Evolutionary conservation across 2,888 invertebrate species (phyloP).

Genomic region (Hydroisotoma schaefferi): DNA sequence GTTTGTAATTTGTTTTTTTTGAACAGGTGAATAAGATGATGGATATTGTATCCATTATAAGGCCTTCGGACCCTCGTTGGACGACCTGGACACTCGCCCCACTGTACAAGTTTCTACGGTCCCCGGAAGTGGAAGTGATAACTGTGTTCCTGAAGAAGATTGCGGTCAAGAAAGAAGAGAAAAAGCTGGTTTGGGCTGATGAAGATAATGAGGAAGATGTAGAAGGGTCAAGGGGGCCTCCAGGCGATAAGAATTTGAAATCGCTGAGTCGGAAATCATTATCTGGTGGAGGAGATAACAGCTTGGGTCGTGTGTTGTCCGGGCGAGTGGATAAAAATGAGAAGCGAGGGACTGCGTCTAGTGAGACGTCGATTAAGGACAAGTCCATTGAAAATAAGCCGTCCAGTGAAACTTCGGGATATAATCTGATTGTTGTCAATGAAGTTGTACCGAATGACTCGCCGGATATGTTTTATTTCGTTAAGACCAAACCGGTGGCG

Average conservation of each 20-base stretch:
- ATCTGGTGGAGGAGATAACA: not conserved
- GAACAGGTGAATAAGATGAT: conserved; percentile 35
- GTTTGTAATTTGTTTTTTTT: not conserved
- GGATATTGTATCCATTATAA: conserved; percentile 34
- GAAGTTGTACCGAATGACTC: conserved; percentile 36
- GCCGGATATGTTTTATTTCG: conserved; percentile 39
- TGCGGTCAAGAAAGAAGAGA: conserved; percentile 33
- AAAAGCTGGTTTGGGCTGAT: conserved; percentile 36
- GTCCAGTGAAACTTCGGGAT: conserved; percentile 23
- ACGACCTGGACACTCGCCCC: conserved; percentile 39
- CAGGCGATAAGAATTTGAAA: not conserved
- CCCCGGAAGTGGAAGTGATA: conserved; percentile 28
- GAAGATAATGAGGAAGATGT: conserved; percentile 11
- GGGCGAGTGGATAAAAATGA: not conserved
- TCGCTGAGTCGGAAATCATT: not conserved
- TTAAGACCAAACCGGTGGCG: conserved; percentile 29
- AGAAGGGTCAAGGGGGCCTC: not conserved
- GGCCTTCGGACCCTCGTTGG: conserved; percentile 36
- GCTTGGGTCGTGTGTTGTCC: not conserved
- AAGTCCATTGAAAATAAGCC: conserved; percentile 14
- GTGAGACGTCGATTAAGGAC: not conserved
- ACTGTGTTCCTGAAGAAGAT: conserved; percentile 34
- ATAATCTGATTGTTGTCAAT: conserved; percentile 36
- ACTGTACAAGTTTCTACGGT: conserved; percentile 37
- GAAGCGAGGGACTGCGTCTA: not conserved